phyloP scores from a whole-genome alignment of 2,113 vertebrate genomes.

The Cyphomyrus discorhynchus region DNA sequence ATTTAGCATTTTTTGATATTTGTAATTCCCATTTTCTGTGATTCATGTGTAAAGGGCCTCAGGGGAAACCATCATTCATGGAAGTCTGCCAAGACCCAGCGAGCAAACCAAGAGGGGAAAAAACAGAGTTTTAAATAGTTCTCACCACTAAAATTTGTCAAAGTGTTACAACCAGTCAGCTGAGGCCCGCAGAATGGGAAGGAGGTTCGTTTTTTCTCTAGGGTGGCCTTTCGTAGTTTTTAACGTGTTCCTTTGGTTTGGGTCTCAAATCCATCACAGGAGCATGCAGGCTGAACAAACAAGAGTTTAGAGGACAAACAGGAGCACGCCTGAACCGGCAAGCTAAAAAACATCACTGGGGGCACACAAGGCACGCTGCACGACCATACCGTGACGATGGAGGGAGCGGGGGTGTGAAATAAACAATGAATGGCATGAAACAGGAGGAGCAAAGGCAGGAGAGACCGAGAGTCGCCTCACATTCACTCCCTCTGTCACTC shows the following conservation, averaged over 20 bases:
- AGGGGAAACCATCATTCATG: constrained; percentile 51
- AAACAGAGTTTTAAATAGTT: constrained; percentile 42
- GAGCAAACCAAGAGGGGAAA: constrained; percentile 41
- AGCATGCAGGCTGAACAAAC: not conserved
- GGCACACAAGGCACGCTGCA: not conserved
- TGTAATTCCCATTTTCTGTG: constrained; percentile 71
- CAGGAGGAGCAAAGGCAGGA: not conserved
- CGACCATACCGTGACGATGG: not conserved
- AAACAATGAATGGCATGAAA: not conserved
- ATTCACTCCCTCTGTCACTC: not conserved
- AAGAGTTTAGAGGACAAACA: not conserved
- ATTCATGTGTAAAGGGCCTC: constrained; percentile 64
- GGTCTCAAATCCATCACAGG: not conserved
- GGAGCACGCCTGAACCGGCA: not conserved
- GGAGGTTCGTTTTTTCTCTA: not conserved
- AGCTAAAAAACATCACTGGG: not conserved
- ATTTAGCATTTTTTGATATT: constrained; percentile 71
- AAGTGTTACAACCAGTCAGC: constrained; percentile 45
- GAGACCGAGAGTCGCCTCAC: not conserved
- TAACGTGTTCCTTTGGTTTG: not conserved
- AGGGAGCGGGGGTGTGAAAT: not conserved
- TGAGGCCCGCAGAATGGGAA: constrained; percentile 23
- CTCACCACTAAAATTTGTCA: constrained; percentile 40
- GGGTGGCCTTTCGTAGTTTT: constrained; percentile 20
- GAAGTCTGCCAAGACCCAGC: constrained; percentile 52